Conservation (phyloP, 2,888 invertebrate species). For the Caenorhabditis sp. region DNA sequence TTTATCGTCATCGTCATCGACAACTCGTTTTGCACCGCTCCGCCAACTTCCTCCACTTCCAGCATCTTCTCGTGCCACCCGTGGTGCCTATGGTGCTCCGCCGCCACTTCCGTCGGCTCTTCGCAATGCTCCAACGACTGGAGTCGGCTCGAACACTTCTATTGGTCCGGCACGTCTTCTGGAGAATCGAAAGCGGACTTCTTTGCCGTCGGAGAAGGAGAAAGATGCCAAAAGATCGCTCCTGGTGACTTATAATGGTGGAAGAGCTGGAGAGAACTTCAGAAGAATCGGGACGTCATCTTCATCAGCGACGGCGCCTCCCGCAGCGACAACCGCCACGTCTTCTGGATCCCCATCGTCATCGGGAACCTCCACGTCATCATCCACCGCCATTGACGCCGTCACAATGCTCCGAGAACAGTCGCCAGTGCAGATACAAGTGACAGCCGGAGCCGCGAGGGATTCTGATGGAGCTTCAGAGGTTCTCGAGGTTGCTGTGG, state of each 20-base stretch:
- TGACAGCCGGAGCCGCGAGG: constrained; percentile 17
- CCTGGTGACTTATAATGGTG: constrained; percentile 32
- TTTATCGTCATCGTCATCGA: no score
- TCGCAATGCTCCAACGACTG: neutral
- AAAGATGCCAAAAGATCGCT: constrained; percentile 2
- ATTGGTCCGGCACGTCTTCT: constrained; percentile 33
- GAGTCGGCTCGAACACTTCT: constrained; percentile 36
- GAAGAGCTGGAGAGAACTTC: constrained; percentile 45
- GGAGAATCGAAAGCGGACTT: constrained; percentile 26
- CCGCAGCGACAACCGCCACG: constrained; percentile 11
- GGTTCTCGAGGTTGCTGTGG: neutral
- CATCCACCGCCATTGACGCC: constrained; percentile 13
- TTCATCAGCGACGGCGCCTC: no score
- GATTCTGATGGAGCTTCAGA: constrained; percentile 10
- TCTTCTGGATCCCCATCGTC: constrained; percentile 10
- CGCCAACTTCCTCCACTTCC: no score
- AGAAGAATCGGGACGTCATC: neutral
- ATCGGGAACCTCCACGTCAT: neutral
- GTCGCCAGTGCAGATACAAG: constrained; percentile 41
- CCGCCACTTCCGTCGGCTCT: constrained; percentile 27
- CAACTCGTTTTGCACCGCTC: no score
- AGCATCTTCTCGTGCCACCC: no score
- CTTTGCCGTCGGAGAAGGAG: neutral
- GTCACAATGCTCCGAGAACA: constrained; percentile 38
- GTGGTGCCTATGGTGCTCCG: constrained; percentile 13